These are phyloP conservation scores for Rhopalosiphum maidis DNA, from an alignment of 1,140 invertebrate species.

Conservation along the genomic window DNA sequence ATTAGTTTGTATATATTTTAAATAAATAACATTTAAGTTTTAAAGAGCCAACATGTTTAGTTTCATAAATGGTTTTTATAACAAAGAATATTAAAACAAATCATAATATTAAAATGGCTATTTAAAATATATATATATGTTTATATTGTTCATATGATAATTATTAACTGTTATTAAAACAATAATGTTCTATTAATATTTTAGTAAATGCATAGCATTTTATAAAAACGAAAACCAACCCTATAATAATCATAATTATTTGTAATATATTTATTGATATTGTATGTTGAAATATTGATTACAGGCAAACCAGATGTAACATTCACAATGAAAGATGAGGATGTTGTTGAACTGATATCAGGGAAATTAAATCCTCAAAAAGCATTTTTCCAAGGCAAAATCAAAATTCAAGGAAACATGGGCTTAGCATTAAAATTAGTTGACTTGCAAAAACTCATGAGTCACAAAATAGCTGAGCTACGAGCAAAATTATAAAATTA, in stretches of 20 bases:
- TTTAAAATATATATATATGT: background rate
- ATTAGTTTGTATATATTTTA: no score
- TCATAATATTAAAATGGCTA: background rate
- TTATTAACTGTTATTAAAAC: background rate
- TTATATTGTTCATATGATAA: background rate
- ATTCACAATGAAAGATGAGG: slow-evolving; percentile 85
- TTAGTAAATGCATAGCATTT: background rate
- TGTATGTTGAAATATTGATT: slow-evolving; percentile 58
- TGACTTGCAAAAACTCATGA: slow-evolving; percentile 78
- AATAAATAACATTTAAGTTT: background rate
- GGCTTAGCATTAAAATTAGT: slow-evolving; percentile 93
- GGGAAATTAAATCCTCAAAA: slow-evolving; percentile 94
- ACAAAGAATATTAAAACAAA: background rate
- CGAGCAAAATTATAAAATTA: slow-evolving; percentile 74
- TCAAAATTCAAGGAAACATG: slow-evolving; percentile 96
- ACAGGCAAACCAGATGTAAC: slow-evolving; percentile 89
- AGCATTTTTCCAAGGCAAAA: slow-evolving; percentile 97
- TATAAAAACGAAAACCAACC: background rate
- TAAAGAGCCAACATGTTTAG: background rate
- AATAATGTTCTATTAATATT: background rate
- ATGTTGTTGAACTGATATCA: slow-evolving; percentile 84
- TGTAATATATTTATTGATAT: background rate
- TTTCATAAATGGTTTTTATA: background rate
- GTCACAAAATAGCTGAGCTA: slow-evolving; percentile 75
- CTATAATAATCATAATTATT: background rate